Percentiles rank a stretch among this genome's conserved stretches.
These are phyloP conservation scores for Mastomys natalensis DNA, from an alignment of 2,113 vertebrate species.

Conservation along the genomic window DNA sequence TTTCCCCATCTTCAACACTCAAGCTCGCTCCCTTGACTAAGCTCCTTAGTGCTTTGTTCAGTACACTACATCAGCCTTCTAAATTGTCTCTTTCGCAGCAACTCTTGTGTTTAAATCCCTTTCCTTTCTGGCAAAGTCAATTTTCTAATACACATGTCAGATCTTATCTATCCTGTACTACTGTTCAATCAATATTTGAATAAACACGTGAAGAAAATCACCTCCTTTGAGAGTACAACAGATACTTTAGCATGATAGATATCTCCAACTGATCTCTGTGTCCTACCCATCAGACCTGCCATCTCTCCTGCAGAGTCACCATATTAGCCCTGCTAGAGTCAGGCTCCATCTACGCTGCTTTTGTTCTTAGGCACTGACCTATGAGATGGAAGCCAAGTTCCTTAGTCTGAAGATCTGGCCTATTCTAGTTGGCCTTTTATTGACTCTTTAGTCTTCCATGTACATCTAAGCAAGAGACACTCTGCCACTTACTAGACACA, in stretches of 20 bases:
- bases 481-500: constrained; percentile 41
- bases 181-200: constrained; percentile 38
- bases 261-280: neutral
- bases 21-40: neutral
- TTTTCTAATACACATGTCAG: constrained; percentile 39
- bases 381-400: neutral
- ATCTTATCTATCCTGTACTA: constrained; percentile 29
- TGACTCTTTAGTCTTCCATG: neutral
- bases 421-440: neutral
- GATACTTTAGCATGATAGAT: neutral
- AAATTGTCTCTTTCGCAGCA: neutral
- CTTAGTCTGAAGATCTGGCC: neutral
- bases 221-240: neutral
- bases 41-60: neutral
- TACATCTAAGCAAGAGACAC: constrained; percentile 18
- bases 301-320: neutral
- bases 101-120: constrained; percentile 18
- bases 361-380: constrained; percentile 34
- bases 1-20: neutral
- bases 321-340: neutral
- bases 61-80: neutral
- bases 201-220: constrained; percentile 29
- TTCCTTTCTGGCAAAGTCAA: neutral
- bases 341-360: constrained; percentile 32
- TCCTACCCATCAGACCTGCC: neutral